Conservation (phyloP, 2,888 invertebrate species). For the Nebria brevicollis region DNA sequence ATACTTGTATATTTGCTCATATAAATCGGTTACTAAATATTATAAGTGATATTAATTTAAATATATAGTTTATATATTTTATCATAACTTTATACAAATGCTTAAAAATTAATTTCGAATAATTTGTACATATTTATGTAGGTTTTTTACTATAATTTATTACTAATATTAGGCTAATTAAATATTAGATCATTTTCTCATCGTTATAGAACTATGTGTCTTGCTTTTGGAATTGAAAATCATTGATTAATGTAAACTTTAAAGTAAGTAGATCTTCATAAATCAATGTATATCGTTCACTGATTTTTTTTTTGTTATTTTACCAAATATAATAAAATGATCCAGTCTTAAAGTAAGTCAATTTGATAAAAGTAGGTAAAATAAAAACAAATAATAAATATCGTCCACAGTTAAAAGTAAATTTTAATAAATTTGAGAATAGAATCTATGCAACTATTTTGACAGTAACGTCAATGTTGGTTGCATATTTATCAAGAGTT, state of each 20-base stretch:
- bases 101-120: no score
- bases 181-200: constrained; percentile 2
- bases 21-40: not conserved
- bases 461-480: not conserved
- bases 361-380: not conserved
- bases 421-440: not conserved
- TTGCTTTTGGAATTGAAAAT: constrained; percentile 42
- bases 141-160: not conserved
- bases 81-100: not conserved
- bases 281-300: not conserved
- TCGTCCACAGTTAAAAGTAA: constrained; percentile 6
- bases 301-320: no score
- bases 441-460: not conserved
- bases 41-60: constrained; percentile 1
- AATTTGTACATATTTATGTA: not conserved
- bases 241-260: constrained; percentile 10
- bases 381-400: constrained; percentile 10
- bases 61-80: not conserved
- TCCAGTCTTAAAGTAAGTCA: not conserved
- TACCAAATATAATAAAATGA: not conserved
- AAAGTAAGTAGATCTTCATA: not conserved
- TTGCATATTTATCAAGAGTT: not conserved
- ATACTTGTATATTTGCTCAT: not conserved
- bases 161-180: not conserved
- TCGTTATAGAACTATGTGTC: constrained; percentile 14